Evolutionary conservation across 1,140 invertebrate genomes (phyloP).

Genomic region (Drosophila pachea): DNA sequence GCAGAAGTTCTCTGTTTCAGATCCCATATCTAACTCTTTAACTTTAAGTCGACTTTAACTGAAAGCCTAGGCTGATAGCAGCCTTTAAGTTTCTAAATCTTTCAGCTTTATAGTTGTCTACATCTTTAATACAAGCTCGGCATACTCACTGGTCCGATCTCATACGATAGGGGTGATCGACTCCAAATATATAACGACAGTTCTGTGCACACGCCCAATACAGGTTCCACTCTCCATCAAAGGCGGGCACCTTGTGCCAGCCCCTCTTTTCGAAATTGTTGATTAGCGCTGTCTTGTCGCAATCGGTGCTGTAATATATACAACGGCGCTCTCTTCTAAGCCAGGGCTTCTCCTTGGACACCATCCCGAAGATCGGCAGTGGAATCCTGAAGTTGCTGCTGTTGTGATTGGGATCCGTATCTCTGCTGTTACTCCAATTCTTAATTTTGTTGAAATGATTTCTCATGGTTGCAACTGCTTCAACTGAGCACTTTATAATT

Average conservation of each 20-base stretch:
- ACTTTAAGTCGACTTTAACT: background rate
- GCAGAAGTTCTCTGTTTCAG: background rate
- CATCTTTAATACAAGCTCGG: background rate
- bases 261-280: constrained; percentile 58
- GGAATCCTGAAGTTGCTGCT: constrained; percentile 16
- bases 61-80: background rate
- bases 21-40: background rate
- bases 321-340: background rate
- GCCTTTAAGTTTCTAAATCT: background rate
- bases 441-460: constrained; percentile 9
- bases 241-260: constrained; percentile 53
- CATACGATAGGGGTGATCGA: constrained; percentile 70
- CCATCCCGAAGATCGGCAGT: constrained; percentile 17
- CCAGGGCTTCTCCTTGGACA: constrained; percentile 18
- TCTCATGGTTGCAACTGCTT: constrained; percentile 15
- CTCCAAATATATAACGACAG: constrained; percentile 63
- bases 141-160: constrained; percentile 64
- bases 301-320: constrained; percentile 56
- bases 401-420: background rate
- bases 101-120: background rate
- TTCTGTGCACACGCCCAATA: constrained; percentile 65
- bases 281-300: constrained; percentile 48
- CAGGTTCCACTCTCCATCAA: constrained; percentile 60
- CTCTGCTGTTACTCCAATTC: background rate
- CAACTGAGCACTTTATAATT: constrained; percentile 21